Evolutionary conservation across 2,797 vertebrate genomes (phyloP).

Genomic region (Labeo calbasu): DNA sequence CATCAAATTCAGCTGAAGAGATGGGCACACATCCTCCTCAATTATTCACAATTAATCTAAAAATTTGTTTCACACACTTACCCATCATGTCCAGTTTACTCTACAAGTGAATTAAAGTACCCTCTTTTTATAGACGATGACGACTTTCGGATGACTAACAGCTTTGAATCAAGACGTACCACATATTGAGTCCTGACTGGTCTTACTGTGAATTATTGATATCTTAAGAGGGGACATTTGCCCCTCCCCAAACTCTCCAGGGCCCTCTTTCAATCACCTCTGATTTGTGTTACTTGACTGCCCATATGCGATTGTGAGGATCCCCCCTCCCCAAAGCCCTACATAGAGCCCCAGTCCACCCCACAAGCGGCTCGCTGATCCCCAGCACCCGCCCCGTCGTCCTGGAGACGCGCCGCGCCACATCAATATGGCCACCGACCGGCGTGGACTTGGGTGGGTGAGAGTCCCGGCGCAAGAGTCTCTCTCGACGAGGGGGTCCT

Average conservation of each 20-base stretch:
- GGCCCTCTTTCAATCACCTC: conserved; percentile 77
- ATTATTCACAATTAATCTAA: conserved; percentile 53
- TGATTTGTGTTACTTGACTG: conserved; percentile 82
- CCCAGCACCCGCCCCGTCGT: conserved; percentile 60
- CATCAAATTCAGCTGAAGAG: neutral
- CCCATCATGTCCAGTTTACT: conserved; percentile 52
- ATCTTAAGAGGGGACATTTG: conserved; percentile 79
- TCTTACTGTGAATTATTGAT: conserved; percentile 79
- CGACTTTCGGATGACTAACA: conserved; percentile 57
- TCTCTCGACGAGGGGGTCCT: conserved; percentile 60
- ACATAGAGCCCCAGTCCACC: conserved; percentile 58
- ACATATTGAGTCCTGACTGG: conserved; percentile 59
- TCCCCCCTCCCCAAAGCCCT: conserved; percentile 56
- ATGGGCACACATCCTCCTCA: neutral
- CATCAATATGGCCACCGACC: conserved; percentile 65
- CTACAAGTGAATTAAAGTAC: conserved; percentile 49
- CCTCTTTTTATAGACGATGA: conserved; percentile 46
- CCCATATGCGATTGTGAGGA: conserved; percentile 65
- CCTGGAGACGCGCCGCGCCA: conserved; percentile 56
- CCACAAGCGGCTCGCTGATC: conserved; percentile 61
- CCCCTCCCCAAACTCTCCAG: conserved; percentile 70
- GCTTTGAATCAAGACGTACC: conserved; percentile 51
- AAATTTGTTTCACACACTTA: conserved; percentile 52
- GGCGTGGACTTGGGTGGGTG: conserved; percentile 54
- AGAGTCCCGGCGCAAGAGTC: conserved; percentile 54